phyloP scores from a whole-genome alignment of 2,888 invertebrate genomes.

The Sisyra terminalis region DNA sequence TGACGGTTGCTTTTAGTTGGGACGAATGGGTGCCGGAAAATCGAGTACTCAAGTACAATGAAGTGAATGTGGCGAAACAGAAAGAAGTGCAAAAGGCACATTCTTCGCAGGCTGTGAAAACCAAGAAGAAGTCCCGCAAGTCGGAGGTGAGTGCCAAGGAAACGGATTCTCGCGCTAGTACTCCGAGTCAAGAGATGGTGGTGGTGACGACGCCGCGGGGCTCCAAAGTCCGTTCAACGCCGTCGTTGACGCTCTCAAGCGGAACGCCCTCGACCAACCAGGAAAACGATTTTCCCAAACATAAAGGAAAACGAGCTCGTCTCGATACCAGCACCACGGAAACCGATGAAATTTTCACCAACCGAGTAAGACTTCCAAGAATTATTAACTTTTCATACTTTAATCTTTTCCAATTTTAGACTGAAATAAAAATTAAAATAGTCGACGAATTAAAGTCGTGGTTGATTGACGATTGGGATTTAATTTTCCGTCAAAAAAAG shows the following conservation, averaged over 20 bases:
- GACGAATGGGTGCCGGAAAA: constrained; percentile 88
- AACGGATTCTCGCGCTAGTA: constrained; percentile 43
- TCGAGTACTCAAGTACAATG: constrained; percentile 77
- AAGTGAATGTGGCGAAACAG: constrained; percentile 73
- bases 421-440: constrained; percentile 76
- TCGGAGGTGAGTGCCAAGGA: constrained; percentile 25
- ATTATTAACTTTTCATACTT: too few species aligned
- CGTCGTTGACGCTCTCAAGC: constrained; percentile 12
- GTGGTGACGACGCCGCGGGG: background rate
- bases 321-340: constrained; percentile 64
- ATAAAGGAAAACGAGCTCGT: constrained; percentile 44
- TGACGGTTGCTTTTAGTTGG: constrained; percentile 43
- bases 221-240: constrained; percentile 13
- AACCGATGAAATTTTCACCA: constrained; percentile 62
- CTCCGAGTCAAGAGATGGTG: constrained; percentile 38
- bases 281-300: constrained; percentile 28
- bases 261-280: constrained; percentile 26
- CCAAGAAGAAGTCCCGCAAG: constrained; percentile 33
- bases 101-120: constrained; percentile 49
- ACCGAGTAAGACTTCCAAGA: too few species aligned
- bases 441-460: constrained; percentile 86
- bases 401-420: background rate
- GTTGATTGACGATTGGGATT: constrained; percentile 91
- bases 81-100: constrained; percentile 73
- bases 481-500: constrained; percentile 75